phyloP scores from a whole-genome alignment of 2,888 invertebrate species.

The Dasysyrphus albostriatus region DNA sequence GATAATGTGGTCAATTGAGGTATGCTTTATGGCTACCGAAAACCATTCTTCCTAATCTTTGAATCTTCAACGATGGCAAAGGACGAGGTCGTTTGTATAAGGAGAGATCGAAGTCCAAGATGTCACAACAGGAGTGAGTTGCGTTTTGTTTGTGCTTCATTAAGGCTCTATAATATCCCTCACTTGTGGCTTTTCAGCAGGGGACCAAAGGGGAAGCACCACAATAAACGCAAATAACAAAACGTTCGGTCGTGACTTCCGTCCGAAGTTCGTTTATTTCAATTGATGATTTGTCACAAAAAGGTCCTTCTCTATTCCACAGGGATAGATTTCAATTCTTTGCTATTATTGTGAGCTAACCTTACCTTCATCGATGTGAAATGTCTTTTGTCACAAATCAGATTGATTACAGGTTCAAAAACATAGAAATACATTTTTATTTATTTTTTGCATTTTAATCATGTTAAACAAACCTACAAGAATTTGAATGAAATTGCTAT shows the following conservation, averaged over 20 bases:
- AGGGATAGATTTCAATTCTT: constrained; percentile 16
- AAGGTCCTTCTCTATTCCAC: not conserved
- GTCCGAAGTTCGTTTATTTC: not conserved
- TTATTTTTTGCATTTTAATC: constrained; percentile 19
- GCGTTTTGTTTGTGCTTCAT: constrained; percentile 46
- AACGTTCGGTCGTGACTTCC: constrained; percentile 31
- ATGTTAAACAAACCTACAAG: not conserved
- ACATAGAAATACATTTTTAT: not conserved
- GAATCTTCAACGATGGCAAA: constrained; percentile 43
- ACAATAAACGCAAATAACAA: constrained; percentile 34
- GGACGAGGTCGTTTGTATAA: constrained; percentile 2
- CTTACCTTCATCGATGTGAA: not conserved
- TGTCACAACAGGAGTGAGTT: constrained; percentile 24
- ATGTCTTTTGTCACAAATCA: not conserved
- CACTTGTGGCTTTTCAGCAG: constrained; percentile 15
- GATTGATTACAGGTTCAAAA: constrained; percentile 26
- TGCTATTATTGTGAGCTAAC: not conserved
- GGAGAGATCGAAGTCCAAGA: constrained; percentile 30
- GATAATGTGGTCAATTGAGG: constrained; percentile 74
- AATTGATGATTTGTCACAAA: constrained; percentile 2
- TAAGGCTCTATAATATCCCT: constrained; percentile 38
- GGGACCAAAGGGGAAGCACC: not conserved
- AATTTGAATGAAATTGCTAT: not conserved
- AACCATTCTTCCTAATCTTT: constrained; percentile 70
- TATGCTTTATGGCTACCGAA: constrained; percentile 69